Evolutionary conservation across 2,888 invertebrate genomes (phyloP).

Genomic region (Papilio elwesi): DNA sequence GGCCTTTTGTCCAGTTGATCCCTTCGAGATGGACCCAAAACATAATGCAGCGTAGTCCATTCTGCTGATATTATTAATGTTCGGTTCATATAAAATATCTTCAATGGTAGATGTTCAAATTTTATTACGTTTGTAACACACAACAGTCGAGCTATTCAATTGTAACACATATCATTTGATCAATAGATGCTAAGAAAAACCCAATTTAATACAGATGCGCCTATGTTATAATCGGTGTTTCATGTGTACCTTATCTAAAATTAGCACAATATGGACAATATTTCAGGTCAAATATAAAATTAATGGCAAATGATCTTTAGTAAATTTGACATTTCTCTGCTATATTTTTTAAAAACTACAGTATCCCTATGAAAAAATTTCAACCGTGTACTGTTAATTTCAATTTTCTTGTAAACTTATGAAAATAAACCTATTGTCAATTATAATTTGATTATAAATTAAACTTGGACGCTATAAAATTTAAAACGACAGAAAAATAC

Average conservation of each 20-base stretch:
- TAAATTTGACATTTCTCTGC: no score
- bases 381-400: no score
- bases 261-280: no score
- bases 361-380: no score
- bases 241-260: no score
- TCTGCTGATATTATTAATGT: conserved; percentile 67
- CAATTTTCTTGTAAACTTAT: no score
- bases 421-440: not conserved
- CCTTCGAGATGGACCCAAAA: conserved; percentile 62
- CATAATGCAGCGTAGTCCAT: conserved; percentile 57
- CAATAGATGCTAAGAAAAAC: not conserved
- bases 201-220: not conserved
- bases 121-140: conserved; percentile 36
- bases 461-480: not conserved
- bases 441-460: not conserved
- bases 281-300: no score
- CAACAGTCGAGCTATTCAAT: conserved; percentile 32
- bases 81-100: conserved; percentile 68
- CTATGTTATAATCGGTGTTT: no score
- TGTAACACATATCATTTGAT: conserved; percentile 18
- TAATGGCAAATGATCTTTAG: no score
- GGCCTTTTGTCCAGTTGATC: conserved; percentile 66
- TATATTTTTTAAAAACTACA: no score
- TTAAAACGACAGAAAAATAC: conserved; percentile 25
- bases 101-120: conserved; percentile 59